These are phyloP conservation scores for Atta texana DNA, from an alignment of 1,140 invertebrate genomes.

Conservation along the genomic window DNA sequence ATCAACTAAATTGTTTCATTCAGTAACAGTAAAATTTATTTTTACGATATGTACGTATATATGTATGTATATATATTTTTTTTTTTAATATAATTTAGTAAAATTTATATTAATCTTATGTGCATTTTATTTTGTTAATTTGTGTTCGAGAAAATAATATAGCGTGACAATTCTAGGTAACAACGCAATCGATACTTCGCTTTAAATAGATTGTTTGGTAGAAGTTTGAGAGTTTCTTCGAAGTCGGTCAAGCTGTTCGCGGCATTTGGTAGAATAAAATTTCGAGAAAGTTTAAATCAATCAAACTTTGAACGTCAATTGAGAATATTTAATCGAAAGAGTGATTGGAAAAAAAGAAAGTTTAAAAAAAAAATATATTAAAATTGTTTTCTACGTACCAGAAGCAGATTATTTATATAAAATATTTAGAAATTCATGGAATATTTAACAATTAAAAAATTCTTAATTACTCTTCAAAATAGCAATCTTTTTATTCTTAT, in stretches of 20 bases:
- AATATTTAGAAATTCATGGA: not conserved
- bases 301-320: not conserved
- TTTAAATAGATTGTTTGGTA: constrained; percentile 72
- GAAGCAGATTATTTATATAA: not conserved
- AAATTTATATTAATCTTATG: constrained; percentile 2
- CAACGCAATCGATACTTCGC: constrained; percentile 59
- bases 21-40: not conserved
- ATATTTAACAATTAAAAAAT: not conserved
- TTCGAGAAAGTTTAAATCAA: constrained; percentile 17
- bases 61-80: not conserved
- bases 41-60: not conserved
- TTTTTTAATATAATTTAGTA: constrained; percentile 34
- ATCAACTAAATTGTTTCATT: not conserved
- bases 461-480: not conserved
- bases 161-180: constrained; percentile 22
- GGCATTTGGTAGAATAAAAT: not conserved
- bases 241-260: constrained; percentile 51
- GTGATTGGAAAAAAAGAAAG: not conserved
- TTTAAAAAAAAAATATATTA: not conserved
- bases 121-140: not conserved
- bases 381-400: no score
- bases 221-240: constrained; percentile 56
- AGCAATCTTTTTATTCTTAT: not conserved
- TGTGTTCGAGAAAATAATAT: constrained; percentile 12
- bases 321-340: not conserved